phyloP scores from a whole-genome alignment of 2,888 invertebrate species.

The Conomelus anceps region DNA sequence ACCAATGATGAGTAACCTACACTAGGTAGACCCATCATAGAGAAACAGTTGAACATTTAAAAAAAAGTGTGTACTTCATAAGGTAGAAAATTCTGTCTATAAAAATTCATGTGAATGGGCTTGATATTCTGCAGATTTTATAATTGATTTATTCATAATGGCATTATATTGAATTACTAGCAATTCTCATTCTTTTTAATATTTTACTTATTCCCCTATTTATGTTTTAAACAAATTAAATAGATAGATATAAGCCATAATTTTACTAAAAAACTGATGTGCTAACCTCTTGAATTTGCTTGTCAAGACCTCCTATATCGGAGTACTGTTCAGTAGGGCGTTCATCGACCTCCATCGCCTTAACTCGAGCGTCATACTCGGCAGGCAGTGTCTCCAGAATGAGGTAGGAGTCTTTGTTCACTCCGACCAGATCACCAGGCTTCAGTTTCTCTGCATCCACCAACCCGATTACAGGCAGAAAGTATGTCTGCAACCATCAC shows the following conservation, averaged over 20 bases:
- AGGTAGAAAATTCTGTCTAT: too few relatives aligned
- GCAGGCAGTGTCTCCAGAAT: conserved; percentile 95
- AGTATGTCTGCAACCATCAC: conserved; percentile 90
- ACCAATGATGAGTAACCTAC: too few relatives aligned
- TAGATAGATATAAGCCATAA: neutral
- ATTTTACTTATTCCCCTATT: too few relatives aligned
- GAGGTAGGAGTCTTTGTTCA: conserved; percentile 95
- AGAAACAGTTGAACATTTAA: too few relatives aligned
- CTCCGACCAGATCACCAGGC: conserved; percentile 92
- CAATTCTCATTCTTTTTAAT: too few relatives aligned
- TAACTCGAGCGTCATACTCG: conserved; percentile 95
- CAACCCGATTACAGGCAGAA: conserved; percentile 95
- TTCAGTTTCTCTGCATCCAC: conserved; percentile 97
- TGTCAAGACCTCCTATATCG: conserved; percentile 98
- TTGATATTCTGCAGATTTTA: too few relatives aligned
- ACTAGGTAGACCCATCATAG: too few relatives aligned
- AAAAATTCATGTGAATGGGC: too few relatives aligned
- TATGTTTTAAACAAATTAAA: neutral
- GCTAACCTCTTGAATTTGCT: conserved; percentile 75
- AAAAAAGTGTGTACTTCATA: too few relatives aligned
- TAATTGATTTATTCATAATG: too few relatives aligned
- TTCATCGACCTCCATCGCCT: conserved; percentile 99
- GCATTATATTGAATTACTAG: too few relatives aligned
- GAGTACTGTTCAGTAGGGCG: conserved; percentile 98
- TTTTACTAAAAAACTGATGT: too few relatives aligned